phyloP scores from a whole-genome alignment of 2,113 vertebrate genomes.

The Chloroceryle aenea region DNA sequence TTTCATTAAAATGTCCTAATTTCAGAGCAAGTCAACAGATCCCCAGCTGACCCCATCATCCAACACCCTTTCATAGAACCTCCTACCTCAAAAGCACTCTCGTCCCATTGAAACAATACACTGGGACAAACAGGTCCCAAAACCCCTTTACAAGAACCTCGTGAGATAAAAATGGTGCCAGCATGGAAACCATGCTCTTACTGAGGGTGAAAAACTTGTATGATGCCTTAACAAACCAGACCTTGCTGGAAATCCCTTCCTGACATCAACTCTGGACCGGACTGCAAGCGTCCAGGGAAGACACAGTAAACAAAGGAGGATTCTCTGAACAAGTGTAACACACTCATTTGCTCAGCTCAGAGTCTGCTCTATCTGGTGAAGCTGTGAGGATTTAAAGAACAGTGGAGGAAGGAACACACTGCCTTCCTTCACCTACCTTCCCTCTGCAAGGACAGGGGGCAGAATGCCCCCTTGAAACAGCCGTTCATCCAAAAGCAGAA shows the following conservation, averaged over 20 bases:
- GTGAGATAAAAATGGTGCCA: background rate
- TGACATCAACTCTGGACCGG: background rate
- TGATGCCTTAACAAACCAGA: background rate
- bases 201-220: background rate
- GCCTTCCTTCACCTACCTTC: background rate
- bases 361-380: background rate
- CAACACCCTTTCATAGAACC: background rate
- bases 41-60: background rate
- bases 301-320: background rate
- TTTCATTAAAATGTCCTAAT: background rate
- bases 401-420: background rate
- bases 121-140: background rate
- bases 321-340: background rate
- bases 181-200: background rate
- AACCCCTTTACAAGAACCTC: background rate
- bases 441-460: background rate
- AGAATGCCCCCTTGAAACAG: background rate
- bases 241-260: background rate
- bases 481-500: background rate
- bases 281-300: no score
- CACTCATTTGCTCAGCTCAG: accelerated
- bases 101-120: accelerated
- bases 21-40: background rate
- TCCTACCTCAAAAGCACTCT: background rate
- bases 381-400: background rate